Evolutionary conservation across 2,888 invertebrate genomes (phyloP), one percentile per base, ranked within the genome.

Genomic region (Eupithecia subumbrata): DNA sequence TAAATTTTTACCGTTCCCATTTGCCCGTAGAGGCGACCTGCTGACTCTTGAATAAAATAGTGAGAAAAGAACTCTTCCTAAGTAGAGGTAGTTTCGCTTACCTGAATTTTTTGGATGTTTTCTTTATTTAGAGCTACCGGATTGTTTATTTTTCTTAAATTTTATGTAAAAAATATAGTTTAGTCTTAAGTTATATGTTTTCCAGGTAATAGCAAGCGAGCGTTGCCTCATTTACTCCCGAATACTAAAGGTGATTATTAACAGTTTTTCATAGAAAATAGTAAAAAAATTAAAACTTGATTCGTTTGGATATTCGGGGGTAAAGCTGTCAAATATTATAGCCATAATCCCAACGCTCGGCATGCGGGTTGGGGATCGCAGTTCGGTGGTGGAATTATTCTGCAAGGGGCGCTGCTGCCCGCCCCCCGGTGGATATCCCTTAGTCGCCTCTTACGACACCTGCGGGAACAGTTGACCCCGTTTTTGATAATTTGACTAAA

Each of bases 11-110:
- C 75, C 60, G 43, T 40, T 16, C 72, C 77, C 78, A 78, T 82
- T 82, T 78, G 71, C 78, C 43, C 71, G 75, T 76, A 84, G 81
- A 78, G 73, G 80, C 72, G 75, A 77, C 77, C 75, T 73, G 73
- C 69, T 60, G 75, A 81, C 69, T 76, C 76, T 56, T 87, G 85
- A 86, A 87, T 88, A 87, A 88, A 86, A 84, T 81, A 87, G 83
- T 78, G 77, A 77, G 82, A 79, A 82, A 83, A 82, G 79, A 85
- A 83, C 77, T 76, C 77, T 78, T 81, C 73, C 79, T 82, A 82
- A 83, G 79, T 81, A 79, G 73, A 43, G 76, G 67, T 79, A 80
- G 80, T 73, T 81, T 68, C 22, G 75, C 73, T 76, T 78, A 74
- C 76, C 76, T 76, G 78, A 71, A 67, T 71, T 76, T 79, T 77